Evolutionary conservation across 2,113 vertebrate genomes (phyloP), one percentile per base, ranked within the genome.

Genomic region (Psittacara wagleri): DNA sequence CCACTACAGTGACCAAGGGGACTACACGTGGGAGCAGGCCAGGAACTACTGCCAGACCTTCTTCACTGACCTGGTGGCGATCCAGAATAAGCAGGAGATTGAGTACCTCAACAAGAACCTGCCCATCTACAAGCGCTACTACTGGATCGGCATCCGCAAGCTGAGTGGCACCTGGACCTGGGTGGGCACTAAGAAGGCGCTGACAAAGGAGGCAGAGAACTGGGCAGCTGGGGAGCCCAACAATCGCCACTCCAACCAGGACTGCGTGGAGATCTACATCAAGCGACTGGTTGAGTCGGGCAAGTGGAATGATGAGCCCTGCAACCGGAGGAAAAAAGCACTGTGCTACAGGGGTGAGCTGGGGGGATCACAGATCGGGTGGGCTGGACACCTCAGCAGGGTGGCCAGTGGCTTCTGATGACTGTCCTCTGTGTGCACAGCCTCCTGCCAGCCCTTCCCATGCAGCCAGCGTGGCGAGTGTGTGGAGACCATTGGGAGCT

Each of bases 211-310:
- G 61, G 99, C 98, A 0, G 97, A 98, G 90, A 99, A 99, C 98
- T 99, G 99, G 99, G 99, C 99, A 3, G 3, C 3, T 0, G 61
- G 91, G 0, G 99, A 99, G 81, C 99, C 99, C 59, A 99, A 99
- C 92, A 99, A 99, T 66, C 98, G 94, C 66, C 68, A 20, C n/a
- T 73, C 46, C 64, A 97, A 94, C 27, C 98, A 99, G 92, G 99
- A 99, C 84, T 99, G 99, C 1, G 99, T 99, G 96, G 99, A 99
- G 97, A 99, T 99, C 46, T 99, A 99, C 95, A 98, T 99, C 83
- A 98, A 99, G 96, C 97, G 98, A 8, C 0, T 1, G 0, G 0
- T 0, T 0, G 93, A 99, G 61, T 6, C 94, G 0, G 99, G 99
- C 86, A 99, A 98, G 94, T 99, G 99, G 99, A 99, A 99, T 0